phyloP scores from a whole-genome alignment of 2,797 vertebrate species.

The Glossophaga mutica region DNA sequence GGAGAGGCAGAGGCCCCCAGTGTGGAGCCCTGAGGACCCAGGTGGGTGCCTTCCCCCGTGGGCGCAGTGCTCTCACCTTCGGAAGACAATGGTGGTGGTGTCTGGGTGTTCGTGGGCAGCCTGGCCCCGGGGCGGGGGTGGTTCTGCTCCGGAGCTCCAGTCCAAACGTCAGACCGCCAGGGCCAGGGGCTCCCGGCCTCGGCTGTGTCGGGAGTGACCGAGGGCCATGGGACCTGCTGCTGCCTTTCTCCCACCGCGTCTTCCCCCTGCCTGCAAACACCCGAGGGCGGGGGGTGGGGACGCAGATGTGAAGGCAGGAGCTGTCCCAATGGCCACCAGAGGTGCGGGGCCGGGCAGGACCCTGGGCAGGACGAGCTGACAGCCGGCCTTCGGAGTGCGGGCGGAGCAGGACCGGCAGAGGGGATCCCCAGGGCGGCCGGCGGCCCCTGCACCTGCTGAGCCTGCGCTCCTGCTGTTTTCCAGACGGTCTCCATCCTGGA shows the following conservation, averaged over 20 bases:
- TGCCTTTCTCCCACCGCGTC: neutral
- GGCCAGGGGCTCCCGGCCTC: neutral
- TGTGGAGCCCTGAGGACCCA: neutral
- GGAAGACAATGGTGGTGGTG: neutral
- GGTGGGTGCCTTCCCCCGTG: neutral
- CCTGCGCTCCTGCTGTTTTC: conserved; percentile 44
- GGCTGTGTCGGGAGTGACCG: neutral
- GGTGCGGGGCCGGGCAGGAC: neutral
- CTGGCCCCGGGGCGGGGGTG: neutral
- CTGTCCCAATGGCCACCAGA: neutral
- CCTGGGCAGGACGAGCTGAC: neutral
- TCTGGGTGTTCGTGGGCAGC: neutral
- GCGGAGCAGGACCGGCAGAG: neutral
- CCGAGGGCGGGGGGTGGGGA: no score
- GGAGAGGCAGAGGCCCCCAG: neutral
- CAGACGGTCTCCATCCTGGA: conserved; percentile 90
- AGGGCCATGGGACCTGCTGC: neutral
- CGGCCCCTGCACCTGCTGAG: neutral
- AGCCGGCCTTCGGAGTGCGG: neutral
- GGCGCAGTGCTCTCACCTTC: neutral
- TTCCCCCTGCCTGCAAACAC: neutral
- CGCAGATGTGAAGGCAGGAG: neutral
- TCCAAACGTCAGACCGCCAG: neutral
- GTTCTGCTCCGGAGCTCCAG: neutral
- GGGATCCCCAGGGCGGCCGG: neutral